Percentiles rank a stretch among this genome's conserved stretches.
Evolutionary conservation across 2,888 invertebrate species (phyloP).

Genomic region (Drosophila cracens): DNA sequence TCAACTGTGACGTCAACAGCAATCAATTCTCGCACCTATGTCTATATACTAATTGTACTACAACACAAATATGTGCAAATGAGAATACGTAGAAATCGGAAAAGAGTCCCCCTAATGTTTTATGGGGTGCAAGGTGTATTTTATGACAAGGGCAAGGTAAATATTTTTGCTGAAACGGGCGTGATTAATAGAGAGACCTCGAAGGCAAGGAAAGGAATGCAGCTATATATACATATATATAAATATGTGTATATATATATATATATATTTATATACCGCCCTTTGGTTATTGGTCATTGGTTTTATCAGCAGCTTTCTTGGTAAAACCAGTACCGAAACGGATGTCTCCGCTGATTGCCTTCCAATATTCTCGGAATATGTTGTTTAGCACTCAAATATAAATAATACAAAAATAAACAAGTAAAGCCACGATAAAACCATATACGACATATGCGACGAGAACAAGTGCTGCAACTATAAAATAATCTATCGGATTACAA

Average conservation of each 20-base stretch:
- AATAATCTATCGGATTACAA: slow-evolving; percentile 29
- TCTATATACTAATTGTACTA: background rate
- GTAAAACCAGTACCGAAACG: slow-evolving; percentile 34
- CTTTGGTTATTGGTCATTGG: slow-evolving; percentile 5
- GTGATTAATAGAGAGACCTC: slow-evolving; percentile 19
- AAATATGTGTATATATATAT: background rate
- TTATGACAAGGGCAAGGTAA: slow-evolving; percentile 27
- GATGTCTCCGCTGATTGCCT: slow-evolving; percentile 39
- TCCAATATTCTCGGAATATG: slow-evolving; percentile 38
- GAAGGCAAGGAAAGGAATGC: background rate
- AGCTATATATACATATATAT: background rate
- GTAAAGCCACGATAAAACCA: background rate
- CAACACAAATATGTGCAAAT: slow-evolving; percentile 1
- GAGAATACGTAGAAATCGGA: slow-evolving; percentile 3
- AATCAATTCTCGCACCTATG: slow-evolving; percentile 39
- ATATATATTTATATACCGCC: background rate
- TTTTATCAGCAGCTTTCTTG: slow-evolving; percentile 35
- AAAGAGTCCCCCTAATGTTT: slow-evolving; percentile 5
- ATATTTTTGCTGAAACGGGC: slow-evolving; percentile 17
- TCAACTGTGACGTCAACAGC: slow-evolving; percentile 46
- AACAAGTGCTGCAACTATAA: slow-evolving; percentile 13
- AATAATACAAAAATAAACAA: background rate
- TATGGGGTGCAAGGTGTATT: slow-evolving; percentile 50
- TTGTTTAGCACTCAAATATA: slow-evolving; percentile 7
- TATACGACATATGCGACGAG: background rate